Percentiles rank a stretch among this genome's conserved stretches.
Conservation (phyloP, 2,888 invertebrate genomes). For the Pheosia gnoma region DNA sequence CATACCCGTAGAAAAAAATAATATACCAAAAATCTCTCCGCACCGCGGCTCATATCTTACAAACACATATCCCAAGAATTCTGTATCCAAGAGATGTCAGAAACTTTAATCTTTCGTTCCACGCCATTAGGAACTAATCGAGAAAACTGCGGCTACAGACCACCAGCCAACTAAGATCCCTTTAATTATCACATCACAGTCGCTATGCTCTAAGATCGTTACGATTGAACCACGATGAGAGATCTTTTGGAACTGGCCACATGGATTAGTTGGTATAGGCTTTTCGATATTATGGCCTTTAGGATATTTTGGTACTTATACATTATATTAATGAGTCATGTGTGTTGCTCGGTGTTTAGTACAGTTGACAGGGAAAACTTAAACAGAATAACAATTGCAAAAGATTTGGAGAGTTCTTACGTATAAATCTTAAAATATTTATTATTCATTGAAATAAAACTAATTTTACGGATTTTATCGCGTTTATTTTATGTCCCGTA, state of each 20-base stretch:
- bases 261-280: constrained; percentile 34
- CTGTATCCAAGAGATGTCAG: constrained; percentile 40
- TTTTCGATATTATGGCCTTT: constrained; percentile 41
- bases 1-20: background rate
- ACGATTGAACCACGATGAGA: constrained; percentile 30
- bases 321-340: constrained; percentile 44
- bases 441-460: no score
- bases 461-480: no score
- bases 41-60: constrained; percentile 9
- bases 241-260: constrained; percentile 38
- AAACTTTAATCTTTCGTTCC: constrained; percentile 65
- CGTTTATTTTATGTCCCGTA: no score
- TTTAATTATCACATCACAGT: constrained; percentile 44
- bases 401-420: background rate
- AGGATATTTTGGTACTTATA: constrained; percentile 36
- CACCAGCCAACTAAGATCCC: constrained; percentile 48
- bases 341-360: constrained; percentile 24
- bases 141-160: constrained; percentile 51
- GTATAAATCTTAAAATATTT: no score
- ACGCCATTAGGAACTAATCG: constrained; percentile 66
- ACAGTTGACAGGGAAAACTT: background rate
- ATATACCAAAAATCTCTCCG: constrained; percentile 5
- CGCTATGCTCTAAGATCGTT: constrained; percentile 22
- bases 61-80: constrained; percentile 34
- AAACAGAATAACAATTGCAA: background rate